Evolutionary conservation across 2,113 vertebrate species (phyloP).

Genomic region (Albula goreensis): DNA sequence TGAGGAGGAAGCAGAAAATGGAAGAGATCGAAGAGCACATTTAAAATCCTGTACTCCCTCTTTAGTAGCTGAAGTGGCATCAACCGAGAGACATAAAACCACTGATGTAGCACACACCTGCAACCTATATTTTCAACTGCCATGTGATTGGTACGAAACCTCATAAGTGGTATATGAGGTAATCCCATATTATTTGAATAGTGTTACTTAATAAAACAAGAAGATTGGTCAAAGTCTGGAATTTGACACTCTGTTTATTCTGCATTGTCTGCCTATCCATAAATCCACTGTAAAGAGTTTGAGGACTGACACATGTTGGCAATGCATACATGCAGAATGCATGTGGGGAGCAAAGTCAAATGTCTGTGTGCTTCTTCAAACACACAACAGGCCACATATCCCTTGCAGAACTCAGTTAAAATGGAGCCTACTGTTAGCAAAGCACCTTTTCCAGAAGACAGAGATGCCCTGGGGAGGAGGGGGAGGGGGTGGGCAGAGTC

Average conservation of each 20-base stretch:
- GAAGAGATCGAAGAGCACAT: constrained; percentile 40
- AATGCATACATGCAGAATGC: background rate
- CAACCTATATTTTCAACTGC: background rate
- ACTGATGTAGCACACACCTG: background rate
- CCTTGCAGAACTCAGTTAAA: background rate
- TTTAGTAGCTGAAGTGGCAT: constrained; percentile 7
- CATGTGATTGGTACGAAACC: background rate
- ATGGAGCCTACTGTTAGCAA: background rate
- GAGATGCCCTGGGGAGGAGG: background rate
- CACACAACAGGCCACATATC: constrained; percentile 22
- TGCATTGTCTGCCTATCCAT: background rate
- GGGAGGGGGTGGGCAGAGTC: background rate
- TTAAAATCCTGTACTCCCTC: constrained; percentile 45
- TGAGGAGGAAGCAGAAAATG: constrained; percentile 30
- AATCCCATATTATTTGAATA: background rate
- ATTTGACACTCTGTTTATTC: background rate
- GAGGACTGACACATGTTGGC: no score
- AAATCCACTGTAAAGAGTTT: constrained; percentile 2
- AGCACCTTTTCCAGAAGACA: background rate
- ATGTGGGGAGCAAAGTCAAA: background rate
- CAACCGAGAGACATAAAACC: background rate
- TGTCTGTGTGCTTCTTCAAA: background rate
- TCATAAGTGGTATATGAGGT: background rate
- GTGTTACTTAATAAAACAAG: background rate
- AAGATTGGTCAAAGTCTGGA: background rate